These are phyloP conservation scores for Meghimatium bilineatum DNA, from an alignment of 2,888 invertebrate genomes.

Conservation along the genomic window DNA sequence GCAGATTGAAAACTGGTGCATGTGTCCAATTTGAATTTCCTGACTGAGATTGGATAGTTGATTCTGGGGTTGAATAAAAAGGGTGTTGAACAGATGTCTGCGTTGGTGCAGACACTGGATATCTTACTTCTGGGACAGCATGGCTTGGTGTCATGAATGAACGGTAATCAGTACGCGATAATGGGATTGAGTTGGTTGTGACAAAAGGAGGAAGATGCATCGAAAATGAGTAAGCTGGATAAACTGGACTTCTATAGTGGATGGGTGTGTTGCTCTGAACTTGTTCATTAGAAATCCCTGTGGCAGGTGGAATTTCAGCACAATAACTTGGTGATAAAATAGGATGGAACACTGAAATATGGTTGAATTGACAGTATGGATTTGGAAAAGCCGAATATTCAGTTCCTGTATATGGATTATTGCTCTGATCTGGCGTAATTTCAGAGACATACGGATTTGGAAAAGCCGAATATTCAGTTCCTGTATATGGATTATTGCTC, in stretches of 20 bases:
- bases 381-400: not conserved
- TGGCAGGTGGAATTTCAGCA: not conserved
- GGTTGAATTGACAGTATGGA: not conserved
- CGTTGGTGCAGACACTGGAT: not conserved
- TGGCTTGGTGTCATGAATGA: not conserved
- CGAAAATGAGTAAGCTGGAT: not conserved
- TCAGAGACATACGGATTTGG: not conserved
- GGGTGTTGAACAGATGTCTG: not conserved
- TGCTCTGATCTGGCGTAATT: not conserved
- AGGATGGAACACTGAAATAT: not conserved
- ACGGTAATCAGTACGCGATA: not conserved
- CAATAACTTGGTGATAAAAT: not conserved
- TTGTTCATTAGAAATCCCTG: not conserved
- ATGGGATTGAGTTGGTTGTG: not conserved
- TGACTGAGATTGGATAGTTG: not conserved
- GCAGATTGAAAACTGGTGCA: not conserved
- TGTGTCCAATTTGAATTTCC: not conserved
- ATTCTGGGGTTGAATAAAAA: not conserved
- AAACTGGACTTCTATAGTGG: not conserved
- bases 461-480: not conserved
- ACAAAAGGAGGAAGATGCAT: not conserved
- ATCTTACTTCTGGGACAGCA: not conserved
- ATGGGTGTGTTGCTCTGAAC: not conserved
- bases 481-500: not conserved
- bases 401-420: not conserved